phyloP scores from a whole-genome alignment of 2,113 vertebrate genomes.

The Scolopax mira region DNA sequence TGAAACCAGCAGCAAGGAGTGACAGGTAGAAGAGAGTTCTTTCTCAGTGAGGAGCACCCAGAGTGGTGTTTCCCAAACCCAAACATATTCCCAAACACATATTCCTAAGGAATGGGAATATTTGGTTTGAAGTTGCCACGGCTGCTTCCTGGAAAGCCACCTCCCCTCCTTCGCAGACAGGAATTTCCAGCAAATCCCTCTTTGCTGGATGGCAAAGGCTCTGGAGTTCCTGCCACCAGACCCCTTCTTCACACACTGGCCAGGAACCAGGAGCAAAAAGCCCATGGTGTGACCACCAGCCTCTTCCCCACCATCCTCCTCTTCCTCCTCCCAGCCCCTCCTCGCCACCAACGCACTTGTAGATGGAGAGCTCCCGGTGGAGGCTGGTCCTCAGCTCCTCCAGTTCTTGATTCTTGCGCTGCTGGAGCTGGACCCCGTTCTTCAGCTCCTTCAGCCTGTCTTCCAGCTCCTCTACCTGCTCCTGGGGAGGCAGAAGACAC shows the following conservation, averaged over 20 bases:
- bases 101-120: not conserved
- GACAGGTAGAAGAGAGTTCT: rapidly evolving
- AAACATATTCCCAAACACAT: not conserved
- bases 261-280: not conserved
- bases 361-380: constrained; percentile 79
- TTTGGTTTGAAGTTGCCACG: not conserved
- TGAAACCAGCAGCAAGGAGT: not conserved
- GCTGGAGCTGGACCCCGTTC: constrained; percentile 84
- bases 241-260: not conserved
- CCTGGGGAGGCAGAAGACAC: constrained; percentile 55
- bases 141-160: not conserved
- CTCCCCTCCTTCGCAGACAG: not conserved
- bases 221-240: not conserved
- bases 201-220: not conserved
- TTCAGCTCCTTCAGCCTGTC: constrained; percentile 83
- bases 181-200: not conserved
- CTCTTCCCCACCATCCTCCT: not conserved
- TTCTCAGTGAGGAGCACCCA: not conserved
- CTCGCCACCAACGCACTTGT: constrained; percentile 77
- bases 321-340: not conserved
- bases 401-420: constrained; percentile 85
- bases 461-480: constrained; percentile 84
- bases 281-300: not conserved
- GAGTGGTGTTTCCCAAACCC: not conserved
- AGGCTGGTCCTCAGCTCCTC: constrained; percentile 83